Evolutionary conservation across 2,113 vertebrate genomes (phyloP).

Genomic region (Hippoglossus stenolepis): DNA sequence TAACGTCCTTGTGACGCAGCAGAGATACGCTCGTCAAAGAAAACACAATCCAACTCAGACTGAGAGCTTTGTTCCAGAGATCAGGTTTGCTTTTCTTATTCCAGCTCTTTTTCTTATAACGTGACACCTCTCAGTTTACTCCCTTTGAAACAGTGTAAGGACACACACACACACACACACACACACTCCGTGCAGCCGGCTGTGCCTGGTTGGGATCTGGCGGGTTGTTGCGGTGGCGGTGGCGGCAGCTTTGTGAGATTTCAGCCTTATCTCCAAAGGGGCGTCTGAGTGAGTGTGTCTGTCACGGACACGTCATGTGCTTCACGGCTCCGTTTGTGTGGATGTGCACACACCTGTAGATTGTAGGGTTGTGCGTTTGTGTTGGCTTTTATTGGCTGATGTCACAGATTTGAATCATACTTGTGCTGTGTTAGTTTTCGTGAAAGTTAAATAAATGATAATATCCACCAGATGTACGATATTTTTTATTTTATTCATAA

Average conservation of each 20-base stretch:
- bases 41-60: slow-evolving; percentile 13
- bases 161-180: slow-evolving; percentile 41
- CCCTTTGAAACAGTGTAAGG: slow-evolving; percentile 57
- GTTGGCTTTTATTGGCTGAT: not conserved
- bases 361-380: not conserved
- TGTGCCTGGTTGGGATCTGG: slow-evolving; percentile 10
- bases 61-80: slow-evolving; percentile 24
- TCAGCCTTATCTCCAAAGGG: slow-evolving; percentile 69
- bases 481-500: too few species aligned
- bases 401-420: too few species aligned
- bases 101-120: slow-evolving; percentile 27
- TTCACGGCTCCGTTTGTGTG: not conserved
- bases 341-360: not conserved
- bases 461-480: too few species aligned
- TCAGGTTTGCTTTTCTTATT: slow-evolving; percentile 38
- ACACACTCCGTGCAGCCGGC: not conserved
- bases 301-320: slow-evolving; percentile 5
- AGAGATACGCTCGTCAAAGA: slow-evolving; percentile 27
- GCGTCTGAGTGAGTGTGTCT: slow-evolving; percentile 21
- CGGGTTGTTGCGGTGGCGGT: too few species aligned
- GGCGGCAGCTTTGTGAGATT: slow-evolving; percentile 34
- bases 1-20: slow-evolving; percentile 40
- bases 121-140: slow-evolving; percentile 55
- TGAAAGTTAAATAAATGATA: too few species aligned
- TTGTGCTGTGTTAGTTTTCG: too few species aligned